Evolutionary conservation across 2,888 invertebrate genomes (phyloP).

Genomic region (Drosophila meridiana): DNA sequence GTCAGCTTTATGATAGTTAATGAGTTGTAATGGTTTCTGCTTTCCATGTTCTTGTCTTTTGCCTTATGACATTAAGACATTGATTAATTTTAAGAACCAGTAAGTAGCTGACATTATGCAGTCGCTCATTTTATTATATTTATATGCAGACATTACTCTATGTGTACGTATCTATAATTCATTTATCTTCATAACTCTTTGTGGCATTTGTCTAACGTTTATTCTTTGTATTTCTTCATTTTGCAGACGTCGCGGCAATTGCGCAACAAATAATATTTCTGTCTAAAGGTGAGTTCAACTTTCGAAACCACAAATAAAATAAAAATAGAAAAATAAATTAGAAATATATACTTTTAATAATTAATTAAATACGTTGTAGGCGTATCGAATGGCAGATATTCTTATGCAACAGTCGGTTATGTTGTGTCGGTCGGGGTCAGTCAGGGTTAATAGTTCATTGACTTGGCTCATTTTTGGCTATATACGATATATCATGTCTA

Average conservation of each 20-base stretch:
- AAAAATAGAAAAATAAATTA: constrained; percentile 27
- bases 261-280: constrained; percentile 61
- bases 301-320: constrained; percentile 20
- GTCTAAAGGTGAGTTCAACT: constrained; percentile 72
- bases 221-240: constrained; percentile 30
- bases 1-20: constrained; percentile 38
- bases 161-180: neutral
- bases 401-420: constrained; percentile 48
- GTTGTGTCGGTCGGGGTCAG: constrained; percentile 21
- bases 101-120: constrained; percentile 28
- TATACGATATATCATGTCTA: constrained; percentile 8
- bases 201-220: constrained; percentile 60
- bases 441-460: constrained; percentile 52
- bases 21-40: constrained; percentile 56
- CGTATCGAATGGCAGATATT: constrained; percentile 67
- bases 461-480: constrained; percentile 16
- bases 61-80: constrained; percentile 35
- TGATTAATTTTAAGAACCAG: constrained; percentile 67
- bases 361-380: constrained; percentile 66
- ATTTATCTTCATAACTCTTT: constrained; percentile 28
- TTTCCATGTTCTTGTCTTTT: constrained; percentile 18
- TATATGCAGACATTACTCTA: neutral
- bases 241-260: constrained; percentile 67
- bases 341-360: constrained; percentile 44
- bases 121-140: constrained; percentile 7